Conservation (phyloP, 2,113 vertebrate species). For the Melanocharis versteri region DNA sequence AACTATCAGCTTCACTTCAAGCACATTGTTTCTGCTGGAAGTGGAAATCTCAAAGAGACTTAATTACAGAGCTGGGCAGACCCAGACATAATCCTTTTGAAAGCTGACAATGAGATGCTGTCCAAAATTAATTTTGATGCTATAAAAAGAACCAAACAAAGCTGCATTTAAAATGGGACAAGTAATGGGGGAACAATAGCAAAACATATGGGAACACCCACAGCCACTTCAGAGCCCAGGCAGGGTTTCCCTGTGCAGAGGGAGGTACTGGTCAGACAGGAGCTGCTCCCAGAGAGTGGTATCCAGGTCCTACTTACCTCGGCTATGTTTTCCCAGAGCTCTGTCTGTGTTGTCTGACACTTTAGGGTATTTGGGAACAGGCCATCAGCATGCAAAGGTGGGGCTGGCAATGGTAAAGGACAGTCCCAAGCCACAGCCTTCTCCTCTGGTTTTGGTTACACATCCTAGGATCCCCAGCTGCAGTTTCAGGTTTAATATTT, state of each 20-base stretch:
- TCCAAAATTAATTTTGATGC: background rate
- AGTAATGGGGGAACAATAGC: background rate
- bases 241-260: background rate
- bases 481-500: background rate
- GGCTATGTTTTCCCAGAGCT: background rate
- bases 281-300: background rate
- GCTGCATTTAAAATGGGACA: background rate
- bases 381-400: fast-evolving
- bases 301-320: fast-evolving
- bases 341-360: background rate
- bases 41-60: conserved; percentile 26
- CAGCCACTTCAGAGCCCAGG: background rate
- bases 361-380: background rate
- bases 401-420: background rate
- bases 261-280: fast-evolving
- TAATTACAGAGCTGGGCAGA: conserved; percentile 37
- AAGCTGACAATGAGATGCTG: background rate
- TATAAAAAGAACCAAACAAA: conserved; percentile 25
- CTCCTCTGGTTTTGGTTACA: background rate
- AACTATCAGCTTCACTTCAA: background rate
- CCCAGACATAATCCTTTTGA: conserved; percentile 6
- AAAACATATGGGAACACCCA: background rate
- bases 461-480: background rate
- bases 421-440: background rate
- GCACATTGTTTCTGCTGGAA: conserved; percentile 10